Conservation (phyloP, 2,797 vertebrate species). For the Galagoides demidoff region DNA sequence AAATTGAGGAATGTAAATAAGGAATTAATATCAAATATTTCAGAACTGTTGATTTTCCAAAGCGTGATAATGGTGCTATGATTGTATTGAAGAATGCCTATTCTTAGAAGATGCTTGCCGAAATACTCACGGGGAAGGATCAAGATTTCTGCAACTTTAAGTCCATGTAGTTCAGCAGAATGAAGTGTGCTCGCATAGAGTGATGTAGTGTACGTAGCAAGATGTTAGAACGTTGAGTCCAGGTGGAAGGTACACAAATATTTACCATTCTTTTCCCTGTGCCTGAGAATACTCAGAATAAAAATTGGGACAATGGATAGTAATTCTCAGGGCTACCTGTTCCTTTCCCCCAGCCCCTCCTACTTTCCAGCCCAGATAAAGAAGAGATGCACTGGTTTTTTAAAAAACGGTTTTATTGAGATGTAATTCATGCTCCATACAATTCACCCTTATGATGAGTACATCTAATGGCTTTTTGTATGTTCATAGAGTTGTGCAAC, state of each 20-base stretch:
- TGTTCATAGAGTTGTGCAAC: neutral
- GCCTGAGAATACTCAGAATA: neutral
- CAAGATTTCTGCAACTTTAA: neutral
- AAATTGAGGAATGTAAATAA: conserved; percentile 22
- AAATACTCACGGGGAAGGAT: neutral
- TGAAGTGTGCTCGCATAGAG: neutral
- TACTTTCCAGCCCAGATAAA: neutral
- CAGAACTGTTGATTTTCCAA: neutral
- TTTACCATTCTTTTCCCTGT: neutral
- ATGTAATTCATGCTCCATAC: neutral
- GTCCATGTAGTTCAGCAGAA: conserved; percentile 17
- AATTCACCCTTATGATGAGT: neutral
- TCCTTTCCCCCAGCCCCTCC: neutral
- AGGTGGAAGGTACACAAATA: neutral
- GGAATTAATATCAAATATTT: conserved; percentile 25
- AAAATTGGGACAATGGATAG: neutral
- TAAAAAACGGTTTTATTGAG: conserved; percentile 1
- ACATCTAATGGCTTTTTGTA: neutral
- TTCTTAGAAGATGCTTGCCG: neutral
- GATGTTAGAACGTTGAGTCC: neutral
- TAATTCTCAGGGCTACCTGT: neutral
- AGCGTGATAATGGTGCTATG: neutral
- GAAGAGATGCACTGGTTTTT: neutral
- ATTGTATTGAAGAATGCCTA: neutral
- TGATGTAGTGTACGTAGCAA: neutral